phyloP scores from a whole-genome alignment of 2,888 invertebrate species.

The Netelia fuscicornis region DNA sequence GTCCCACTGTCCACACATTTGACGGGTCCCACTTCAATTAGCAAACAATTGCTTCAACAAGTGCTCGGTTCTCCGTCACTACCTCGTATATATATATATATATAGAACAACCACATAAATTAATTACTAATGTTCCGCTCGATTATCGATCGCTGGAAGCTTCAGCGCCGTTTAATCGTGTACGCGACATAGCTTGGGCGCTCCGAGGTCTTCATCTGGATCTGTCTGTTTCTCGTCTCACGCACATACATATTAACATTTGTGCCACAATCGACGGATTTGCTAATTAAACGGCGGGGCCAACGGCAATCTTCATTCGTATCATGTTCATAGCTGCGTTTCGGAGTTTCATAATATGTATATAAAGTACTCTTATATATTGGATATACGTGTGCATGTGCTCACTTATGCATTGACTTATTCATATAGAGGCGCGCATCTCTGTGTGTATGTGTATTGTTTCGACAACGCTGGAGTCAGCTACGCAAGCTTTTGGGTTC shows the following conservation, averaged over 20 bases:
- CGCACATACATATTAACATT: background rate
- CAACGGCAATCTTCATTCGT: constrained; percentile 27
- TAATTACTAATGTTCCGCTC: no score
- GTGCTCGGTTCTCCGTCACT: no score
- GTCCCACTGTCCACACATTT: no score
- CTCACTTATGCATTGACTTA: background rate
- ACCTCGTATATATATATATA: no score
- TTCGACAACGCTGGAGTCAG: constrained; percentile 59
- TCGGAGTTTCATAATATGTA: background rate
- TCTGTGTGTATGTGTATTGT: constrained; percentile 13
- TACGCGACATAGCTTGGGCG: no score
- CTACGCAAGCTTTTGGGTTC: constrained; percentile 34
- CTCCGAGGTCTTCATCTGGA: no score
- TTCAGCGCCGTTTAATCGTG: no score
- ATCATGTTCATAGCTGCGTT: constrained; percentile 25
- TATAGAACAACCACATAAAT: no score
- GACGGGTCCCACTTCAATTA: background rate
- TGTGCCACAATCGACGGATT: constrained; percentile 49
- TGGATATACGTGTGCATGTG: background rate
- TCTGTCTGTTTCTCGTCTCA: background rate
- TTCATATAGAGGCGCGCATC: background rate
- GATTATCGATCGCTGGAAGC: no score
- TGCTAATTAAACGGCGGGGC: constrained; percentile 59
- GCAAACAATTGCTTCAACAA: background rate
- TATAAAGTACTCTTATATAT: background rate